Evolutionary conservation across 2,888 invertebrate genomes (phyloP).

Genomic region (Agriopis aurantiaria): DNA sequence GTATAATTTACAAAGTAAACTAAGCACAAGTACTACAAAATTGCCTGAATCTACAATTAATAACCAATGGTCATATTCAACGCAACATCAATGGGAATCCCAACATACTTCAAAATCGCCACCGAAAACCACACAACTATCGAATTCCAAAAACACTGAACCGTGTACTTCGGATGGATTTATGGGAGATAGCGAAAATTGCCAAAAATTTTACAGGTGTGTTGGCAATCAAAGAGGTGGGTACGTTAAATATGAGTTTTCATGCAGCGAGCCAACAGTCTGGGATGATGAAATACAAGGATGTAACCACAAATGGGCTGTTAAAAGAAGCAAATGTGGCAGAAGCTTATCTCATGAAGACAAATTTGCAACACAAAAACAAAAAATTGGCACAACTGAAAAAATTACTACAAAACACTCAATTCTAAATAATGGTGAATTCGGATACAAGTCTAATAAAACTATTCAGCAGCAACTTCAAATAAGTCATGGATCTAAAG

Average conservation of each 20-base stretch:
- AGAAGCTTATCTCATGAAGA: conserved; percentile 50
- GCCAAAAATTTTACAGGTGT: conserved; percentile 93
- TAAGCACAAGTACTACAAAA: conserved; percentile 7
- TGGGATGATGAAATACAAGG: conserved; percentile 91
- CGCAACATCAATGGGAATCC: conserved; percentile 10
- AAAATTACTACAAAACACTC: conserved; percentile 33
- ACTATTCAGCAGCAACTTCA: conserved; percentile 61
- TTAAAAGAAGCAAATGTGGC: conserved; percentile 75
- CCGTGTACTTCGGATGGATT: conserved; percentile 90
- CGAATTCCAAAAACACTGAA: conserved; percentile 49
- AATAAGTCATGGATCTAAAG: conserved; percentile 59
- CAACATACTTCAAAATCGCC: conserved; percentile 31
- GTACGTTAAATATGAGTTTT: conserved; percentile 90
- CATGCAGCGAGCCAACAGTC: conserved; percentile 91
- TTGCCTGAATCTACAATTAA: conserved; percentile 28
- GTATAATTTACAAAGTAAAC: too few species aligned
- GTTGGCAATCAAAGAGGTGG: conserved; percentile 88
- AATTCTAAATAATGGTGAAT: conserved; percentile 17
- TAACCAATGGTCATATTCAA: conserved; percentile 40
- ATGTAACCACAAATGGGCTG: conserved; percentile 91
- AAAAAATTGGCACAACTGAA: conserved; percentile 14
- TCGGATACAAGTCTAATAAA: conserved; percentile 35
- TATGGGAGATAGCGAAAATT: conserved; percentile 90
- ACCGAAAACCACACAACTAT: conserved; percentile 29
- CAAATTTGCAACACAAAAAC: conserved; percentile 20